A percentile compares a stretch with the other conserved stretches of the same genome.
Conservation (phyloP, 2,888 invertebrate species). For the Bedellia somnulentella region DNA sequence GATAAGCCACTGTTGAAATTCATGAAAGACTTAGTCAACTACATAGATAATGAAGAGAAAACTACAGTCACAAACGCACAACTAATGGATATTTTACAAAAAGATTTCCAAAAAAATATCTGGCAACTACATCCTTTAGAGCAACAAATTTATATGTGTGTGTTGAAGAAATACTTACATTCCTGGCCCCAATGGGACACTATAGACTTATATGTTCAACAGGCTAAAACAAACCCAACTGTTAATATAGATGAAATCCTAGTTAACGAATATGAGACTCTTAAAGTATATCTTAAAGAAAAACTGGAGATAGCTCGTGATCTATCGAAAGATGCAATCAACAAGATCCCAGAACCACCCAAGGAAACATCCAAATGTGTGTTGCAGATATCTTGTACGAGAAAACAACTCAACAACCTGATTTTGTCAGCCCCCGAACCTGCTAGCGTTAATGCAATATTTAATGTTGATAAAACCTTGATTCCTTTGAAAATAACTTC, state of each 20-base stretch:
- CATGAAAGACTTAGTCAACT: conserved; percentile 25
- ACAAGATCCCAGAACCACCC: conserved; percentile 14
- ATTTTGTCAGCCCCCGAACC: conserved; percentile 19
- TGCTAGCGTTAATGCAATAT: conserved; percentile 17
- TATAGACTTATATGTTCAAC: conserved; percentile 22
- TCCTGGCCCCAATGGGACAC: conserved; percentile 44
- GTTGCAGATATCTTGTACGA: no score
- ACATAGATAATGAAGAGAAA: conserved; percentile 23
- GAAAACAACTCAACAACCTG: conserved; percentile 20
- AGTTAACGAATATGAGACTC: conserved; percentile 20
- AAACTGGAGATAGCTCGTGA: no score
- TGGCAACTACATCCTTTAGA: conserved; percentile 22
- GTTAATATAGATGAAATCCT: conserved; percentile 17
- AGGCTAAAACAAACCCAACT: conserved; percentile 14
- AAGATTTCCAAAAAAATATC: conserved; percentile 26
- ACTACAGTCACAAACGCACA: conserved; percentile 34
- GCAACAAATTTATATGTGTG: conserved; percentile 30
- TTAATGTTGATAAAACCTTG: conserved; percentile 15
- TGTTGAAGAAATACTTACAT: conserved; percentile 36
- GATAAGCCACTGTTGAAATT: conserved; percentile 32
- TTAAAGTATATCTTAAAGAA: conserved; percentile 23
- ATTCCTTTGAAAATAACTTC: not conserved
- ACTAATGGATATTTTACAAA: conserved; percentile 26
- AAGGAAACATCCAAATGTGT: no score
- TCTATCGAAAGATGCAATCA: conserved; percentile 16